Base-by-base conservation (phyloP, 2,797 vertebrate genomes). In the Perodicticus potto region DNA sequence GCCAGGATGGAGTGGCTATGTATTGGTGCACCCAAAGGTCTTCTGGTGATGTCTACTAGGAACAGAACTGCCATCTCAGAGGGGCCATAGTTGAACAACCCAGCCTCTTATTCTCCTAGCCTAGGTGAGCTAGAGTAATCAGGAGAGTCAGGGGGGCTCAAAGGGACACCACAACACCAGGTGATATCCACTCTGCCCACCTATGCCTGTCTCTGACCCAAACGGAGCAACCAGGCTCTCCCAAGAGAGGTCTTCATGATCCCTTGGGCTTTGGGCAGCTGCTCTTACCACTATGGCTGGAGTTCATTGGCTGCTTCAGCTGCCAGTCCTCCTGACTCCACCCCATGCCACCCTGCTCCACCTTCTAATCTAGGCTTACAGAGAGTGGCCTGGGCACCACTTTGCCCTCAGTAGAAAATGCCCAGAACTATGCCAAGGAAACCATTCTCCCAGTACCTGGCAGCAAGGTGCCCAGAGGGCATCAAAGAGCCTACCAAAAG, bases 11-110 rank as follows among this genome's bases (percentile, higher is more conserved):
- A 45, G 32, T 11, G 53, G 10, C 37, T 32, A 20, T 65, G 27
- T 61, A 8, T 78, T 45, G 57, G 37, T 29, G 29, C 20, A 86
- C 80, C 83, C 34, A 19, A 84, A n/a, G 40, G 61, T 82, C 69
- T 90, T 65, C 87, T 82, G n/a, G 43, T 49, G 67, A 63, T 43
- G 10, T 37, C 63, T 84, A 2, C 27, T 77, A 63, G 85, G 61
- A 91, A 81, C 27, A 74, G 53, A 92, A 88, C 63, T 73, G 59
- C 45, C 81, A 91, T 82, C 13, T 72, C 82, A 82, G 73, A 90
- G 25, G 43, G 65, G 45, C 57, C 57, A 25, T 57, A 17, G 22
- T 74, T 74, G 20, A 93, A 55, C 43, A 49, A 32, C 19, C 10
- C 23, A 73, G 57, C 77, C 29, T 86, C 63, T 32, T 23, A 72